Conservation (phyloP, 2,888 invertebrate species). For the Drosophila infuscata region DNA sequence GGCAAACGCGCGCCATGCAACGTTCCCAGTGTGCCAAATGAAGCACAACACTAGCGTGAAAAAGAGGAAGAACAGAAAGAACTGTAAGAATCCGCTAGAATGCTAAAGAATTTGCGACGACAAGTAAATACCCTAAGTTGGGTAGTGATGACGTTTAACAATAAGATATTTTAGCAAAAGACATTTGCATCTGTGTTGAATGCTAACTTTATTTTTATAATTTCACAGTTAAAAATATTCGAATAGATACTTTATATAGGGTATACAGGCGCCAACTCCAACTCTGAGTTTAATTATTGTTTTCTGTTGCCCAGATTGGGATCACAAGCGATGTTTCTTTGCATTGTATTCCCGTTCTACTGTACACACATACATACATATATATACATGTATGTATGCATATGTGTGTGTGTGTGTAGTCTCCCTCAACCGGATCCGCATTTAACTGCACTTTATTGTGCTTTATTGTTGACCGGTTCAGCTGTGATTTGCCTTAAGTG, state of each 20-base stretch:
- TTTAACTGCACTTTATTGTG: constrained; percentile 69
- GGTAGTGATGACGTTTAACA: background rate
- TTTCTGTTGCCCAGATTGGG: constrained; percentile 35
- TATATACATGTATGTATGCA: too few species aligned
- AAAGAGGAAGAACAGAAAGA: constrained; percentile 2
- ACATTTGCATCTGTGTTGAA: background rate
- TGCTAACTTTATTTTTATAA: background rate
- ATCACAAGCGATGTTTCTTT: constrained; percentile 38
- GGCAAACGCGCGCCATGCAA: constrained; percentile 54
- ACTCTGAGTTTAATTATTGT: constrained; percentile 23
- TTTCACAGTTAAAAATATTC: background rate
- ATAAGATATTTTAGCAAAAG: background rate
- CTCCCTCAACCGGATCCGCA: constrained; percentile 62
- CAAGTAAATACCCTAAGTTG: constrained; percentile 8
- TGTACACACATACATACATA: background rate
- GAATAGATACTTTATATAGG: background rate
- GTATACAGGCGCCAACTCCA: constrained; percentile 17
- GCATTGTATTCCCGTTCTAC: constrained; percentile 29
- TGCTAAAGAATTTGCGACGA: background rate
- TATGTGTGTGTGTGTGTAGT: background rate
- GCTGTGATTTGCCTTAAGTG: constrained; percentile 53
- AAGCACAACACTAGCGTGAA: constrained; percentile 9
- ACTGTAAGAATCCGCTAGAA: constrained; percentile 8
- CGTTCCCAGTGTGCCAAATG: constrained; percentile 60
- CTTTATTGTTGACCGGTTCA: constrained; percentile 64